These are phyloP conservation scores for Arctocebus calabarensis DNA, from an alignment of 2,797 vertebrate genomes.

Conservation along the genomic window DNA sequence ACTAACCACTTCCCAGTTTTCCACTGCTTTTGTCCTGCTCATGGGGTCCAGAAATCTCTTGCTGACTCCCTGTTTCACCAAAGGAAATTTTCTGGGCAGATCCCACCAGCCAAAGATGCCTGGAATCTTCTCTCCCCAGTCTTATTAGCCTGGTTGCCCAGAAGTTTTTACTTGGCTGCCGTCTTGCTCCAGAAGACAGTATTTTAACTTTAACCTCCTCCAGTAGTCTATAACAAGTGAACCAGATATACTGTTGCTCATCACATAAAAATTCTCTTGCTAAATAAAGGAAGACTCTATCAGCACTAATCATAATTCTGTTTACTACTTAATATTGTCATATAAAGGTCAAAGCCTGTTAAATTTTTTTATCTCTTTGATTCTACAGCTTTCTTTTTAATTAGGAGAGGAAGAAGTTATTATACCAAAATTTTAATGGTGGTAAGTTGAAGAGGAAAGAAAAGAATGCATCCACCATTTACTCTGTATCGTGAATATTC, in stretches of 20 bases:
- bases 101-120: too few relatives aligned
- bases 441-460: neutral
- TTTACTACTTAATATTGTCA: conserved; percentile 7
- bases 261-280: neutral
- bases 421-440: neutral
- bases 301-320: neutral
- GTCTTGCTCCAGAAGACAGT: too few relatives aligned
- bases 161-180: too few relatives aligned
- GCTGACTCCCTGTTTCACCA: too few relatives aligned
- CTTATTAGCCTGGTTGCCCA: too few relatives aligned
- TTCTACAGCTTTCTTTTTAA: neutral
- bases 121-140: too few relatives aligned
- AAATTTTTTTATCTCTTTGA: neutral
- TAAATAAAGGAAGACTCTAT: neutral
- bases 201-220: neutral
- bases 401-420: neutral
- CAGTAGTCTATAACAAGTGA: neutral
- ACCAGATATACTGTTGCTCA: neutral
- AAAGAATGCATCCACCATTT: neutral
- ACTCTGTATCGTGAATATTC: neutral
- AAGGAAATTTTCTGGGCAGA: too few relatives aligned
- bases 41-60: too few relatives aligned
- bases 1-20: too few relatives aligned
- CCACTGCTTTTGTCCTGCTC: too few relatives aligned
- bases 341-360: neutral